Evolutionary conservation across 2,888 invertebrate species (phyloP).

Genomic region (Platypus cylindrus): DNA sequence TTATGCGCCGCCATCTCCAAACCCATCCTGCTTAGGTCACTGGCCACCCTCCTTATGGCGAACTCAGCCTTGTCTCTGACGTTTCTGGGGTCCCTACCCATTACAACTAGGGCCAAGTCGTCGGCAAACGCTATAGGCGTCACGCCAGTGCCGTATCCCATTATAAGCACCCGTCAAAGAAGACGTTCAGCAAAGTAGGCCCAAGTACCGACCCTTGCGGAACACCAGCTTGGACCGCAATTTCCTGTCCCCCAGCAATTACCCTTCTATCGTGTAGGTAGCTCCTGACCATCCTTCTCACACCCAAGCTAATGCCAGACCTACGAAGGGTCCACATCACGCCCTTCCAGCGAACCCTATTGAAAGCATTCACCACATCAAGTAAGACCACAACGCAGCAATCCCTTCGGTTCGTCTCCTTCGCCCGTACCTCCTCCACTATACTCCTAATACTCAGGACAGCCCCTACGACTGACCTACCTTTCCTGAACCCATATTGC

Average conservation of each 20-base stretch:
- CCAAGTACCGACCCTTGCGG: slow-evolving; percentile 15
- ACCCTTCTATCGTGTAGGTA: slow-evolving; percentile 1
- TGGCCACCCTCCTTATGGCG: no score
- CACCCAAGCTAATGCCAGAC: neutral
- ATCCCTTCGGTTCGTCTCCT: no score
- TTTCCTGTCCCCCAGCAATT: neutral
- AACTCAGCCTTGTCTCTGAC: no score
- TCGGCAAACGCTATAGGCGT: slow-evolving; percentile 10
- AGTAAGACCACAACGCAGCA: no score
- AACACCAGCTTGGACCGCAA: slow-evolving; percentile 5
- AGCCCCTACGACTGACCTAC: neutral
- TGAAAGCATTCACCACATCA: neutral
- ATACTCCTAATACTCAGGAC: no score
- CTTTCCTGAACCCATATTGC: no score
- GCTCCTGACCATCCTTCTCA: neutral
- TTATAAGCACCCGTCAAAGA: slow-evolving; percentile 11
- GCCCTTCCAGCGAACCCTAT: neutral
- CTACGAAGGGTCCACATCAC: neutral
- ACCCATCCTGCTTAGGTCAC: no score
- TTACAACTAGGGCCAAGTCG: slow-evolving; percentile 9
- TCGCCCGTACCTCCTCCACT: no score
- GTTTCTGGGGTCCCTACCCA: no score
- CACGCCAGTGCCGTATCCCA: slow-evolving; percentile 1
- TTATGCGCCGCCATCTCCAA: no score
- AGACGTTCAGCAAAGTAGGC: slow-evolving; percentile 11